A percentile compares a stretch with the other conserved stretches of the same genome.
These are phyloP conservation scores for Xylocopa sonorina DNA, from an alignment of 1,140 invertebrate genomes.

Conservation along the genomic window DNA sequence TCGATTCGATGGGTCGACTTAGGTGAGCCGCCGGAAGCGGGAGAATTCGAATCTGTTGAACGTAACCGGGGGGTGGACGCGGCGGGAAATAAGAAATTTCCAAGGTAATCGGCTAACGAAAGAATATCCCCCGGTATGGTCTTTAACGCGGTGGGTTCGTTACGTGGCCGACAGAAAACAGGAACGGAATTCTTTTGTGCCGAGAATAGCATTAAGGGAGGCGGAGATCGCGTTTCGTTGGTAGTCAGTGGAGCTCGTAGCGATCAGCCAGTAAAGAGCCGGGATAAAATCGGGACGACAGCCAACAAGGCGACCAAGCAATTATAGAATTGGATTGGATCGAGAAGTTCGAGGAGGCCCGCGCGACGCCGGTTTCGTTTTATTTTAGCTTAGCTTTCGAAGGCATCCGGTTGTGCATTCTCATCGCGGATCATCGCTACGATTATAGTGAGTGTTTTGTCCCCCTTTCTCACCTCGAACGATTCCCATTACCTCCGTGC, in stretches of 20 bases:
- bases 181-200: conserved; percentile 71
- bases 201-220: conserved; percentile 79
- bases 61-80: background rate
- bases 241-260: conserved; percentile 65
- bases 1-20: conserved; percentile 12
- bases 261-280: conserved; percentile 73
- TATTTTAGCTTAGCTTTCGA: conserved; percentile 80
- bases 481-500: background rate
- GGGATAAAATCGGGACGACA: conserved; percentile 77
- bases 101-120: background rate
- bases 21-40: conserved; percentile 1
- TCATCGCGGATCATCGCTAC: conserved; percentile 70
- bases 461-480: conserved; percentile 48
- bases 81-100: conserved; percentile 1
- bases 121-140: conserved; percentile 31
- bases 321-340: conserved; percentile 81
- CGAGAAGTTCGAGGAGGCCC: conserved; percentile 73
- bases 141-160: conserved; percentile 70
- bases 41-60: conserved; percentile 42
- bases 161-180: conserved; percentile 71
- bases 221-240: conserved; percentile 81
- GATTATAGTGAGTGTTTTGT: conserved; percentile 73
- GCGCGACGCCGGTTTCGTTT: conserved; percentile 75
- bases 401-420: conserved; percentile 80
- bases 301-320: conserved; percentile 78